Evolutionary conservation across 1,140 invertebrate species (phyloP).

Genomic region (Solenopsis invicta): DNA sequence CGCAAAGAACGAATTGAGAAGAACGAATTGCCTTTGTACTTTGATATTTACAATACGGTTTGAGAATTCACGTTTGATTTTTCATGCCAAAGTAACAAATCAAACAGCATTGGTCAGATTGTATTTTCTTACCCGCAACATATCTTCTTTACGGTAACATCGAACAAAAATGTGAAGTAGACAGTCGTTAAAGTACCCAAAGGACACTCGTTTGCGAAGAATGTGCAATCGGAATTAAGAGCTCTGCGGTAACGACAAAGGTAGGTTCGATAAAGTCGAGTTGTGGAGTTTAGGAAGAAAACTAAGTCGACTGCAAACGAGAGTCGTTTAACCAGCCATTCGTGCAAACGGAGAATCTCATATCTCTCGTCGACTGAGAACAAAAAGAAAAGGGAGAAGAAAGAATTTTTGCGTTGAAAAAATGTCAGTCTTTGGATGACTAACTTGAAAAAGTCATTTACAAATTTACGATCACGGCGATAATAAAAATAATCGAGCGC

Average conservation of each 20-base stretch:
- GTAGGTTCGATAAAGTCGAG: constrained; percentile 24
- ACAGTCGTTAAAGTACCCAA: constrained; percentile 13
- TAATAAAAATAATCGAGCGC: neutral
- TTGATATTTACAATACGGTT: constrained; percentile 61
- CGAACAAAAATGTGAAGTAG: neutral
- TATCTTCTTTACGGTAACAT: neutral
- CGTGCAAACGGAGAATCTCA: constrained; percentile 27
- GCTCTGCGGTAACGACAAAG: constrained; percentile 10
- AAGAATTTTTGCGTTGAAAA: neutral
- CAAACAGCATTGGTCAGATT: neutral
- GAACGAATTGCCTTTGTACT: constrained; percentile 33
- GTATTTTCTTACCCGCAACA: neutral
- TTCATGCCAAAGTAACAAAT: constrained; percentile 12
- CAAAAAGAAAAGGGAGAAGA: neutral
- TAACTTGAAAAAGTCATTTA: constrained; percentile 30
- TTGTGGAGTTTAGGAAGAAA: constrained; percentile 38
- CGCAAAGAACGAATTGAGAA: neutral
- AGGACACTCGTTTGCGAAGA: neutral
- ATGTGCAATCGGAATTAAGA: constrained; percentile 39
- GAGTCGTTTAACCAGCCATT: constrained; percentile 30
- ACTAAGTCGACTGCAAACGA: constrained; percentile 19
- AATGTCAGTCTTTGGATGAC: neutral
- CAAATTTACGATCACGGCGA: neutral
- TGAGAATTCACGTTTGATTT: neutral
- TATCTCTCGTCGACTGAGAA: constrained; percentile 3